Evolutionary conservation across 2,888 invertebrate genomes (phyloP).

Genomic region (Stegophylla sp.): DNA sequence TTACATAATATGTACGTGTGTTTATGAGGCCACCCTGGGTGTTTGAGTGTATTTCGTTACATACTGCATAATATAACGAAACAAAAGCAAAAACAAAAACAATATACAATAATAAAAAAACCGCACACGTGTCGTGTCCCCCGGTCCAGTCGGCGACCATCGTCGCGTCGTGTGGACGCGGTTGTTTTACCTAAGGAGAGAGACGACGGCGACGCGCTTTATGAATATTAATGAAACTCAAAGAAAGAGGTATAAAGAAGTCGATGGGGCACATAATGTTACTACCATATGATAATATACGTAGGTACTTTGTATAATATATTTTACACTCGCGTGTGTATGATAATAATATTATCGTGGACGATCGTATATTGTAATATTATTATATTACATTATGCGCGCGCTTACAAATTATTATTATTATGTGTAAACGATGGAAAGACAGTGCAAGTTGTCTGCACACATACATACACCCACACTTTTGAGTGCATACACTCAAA

Average conservation of each 20-base stretch:
- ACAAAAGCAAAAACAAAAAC: slow-evolving; percentile 16
- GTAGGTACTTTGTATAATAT: background rate
- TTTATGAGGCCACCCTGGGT: background rate
- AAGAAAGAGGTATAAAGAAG: background rate
- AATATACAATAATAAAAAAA: slow-evolving; percentile 36
- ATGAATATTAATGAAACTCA: slow-evolving; percentile 40
- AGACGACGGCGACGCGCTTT: slow-evolving; percentile 7
- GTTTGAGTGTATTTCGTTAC: background rate
- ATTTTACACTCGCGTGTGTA: background rate
- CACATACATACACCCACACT: background rate
- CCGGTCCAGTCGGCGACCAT: background rate
- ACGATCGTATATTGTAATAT: background rate
- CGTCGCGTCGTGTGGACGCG: too few relatives aligned
- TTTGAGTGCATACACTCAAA: background rate
- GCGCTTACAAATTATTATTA: slow-evolving; percentile 14
- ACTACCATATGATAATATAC: background rate
- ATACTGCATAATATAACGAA: background rate
- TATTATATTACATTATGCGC: background rate
- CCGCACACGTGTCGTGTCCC: slow-evolving; percentile 52
- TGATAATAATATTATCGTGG: slow-evolving; percentile 10
- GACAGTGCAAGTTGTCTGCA: background rate
- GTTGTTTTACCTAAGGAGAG: slow-evolving; percentile 35
- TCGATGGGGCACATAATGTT: background rate
- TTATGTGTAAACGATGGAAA: slow-evolving; percentile 11
- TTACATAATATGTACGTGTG: background rate